These are phyloP conservation scores for Pangasius macronema DNA, from an alignment of 2,797 vertebrate genomes.

Conservation along the genomic window DNA sequence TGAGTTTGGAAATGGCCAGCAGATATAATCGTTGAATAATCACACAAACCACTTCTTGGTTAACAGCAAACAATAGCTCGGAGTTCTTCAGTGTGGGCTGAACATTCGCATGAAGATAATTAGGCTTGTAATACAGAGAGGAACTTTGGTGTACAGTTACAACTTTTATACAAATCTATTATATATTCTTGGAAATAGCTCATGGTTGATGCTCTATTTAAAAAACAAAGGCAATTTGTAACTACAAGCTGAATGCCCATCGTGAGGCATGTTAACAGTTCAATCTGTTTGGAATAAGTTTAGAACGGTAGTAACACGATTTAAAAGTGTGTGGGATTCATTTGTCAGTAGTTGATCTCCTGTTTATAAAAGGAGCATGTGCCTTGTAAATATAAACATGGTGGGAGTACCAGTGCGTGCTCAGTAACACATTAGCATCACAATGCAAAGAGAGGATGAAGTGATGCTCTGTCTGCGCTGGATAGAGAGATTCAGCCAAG, in stretches of 20 bases:
- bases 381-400: conserved; percentile 47
- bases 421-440: conserved; percentile 57
- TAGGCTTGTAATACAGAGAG: conserved; percentile 5
- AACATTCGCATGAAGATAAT: conserved; percentile 43
- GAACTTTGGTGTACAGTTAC: conserved; percentile 16
- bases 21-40: conserved; percentile 43
- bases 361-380: conserved; percentile 5
- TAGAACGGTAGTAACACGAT: background rate
- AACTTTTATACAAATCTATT: conserved; percentile 24
- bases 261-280: background rate
- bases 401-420: conserved; percentile 46
- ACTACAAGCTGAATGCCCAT: background rate
- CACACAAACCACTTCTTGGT: conserved; percentile 35
- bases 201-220: conserved; percentile 1
- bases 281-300: background rate
- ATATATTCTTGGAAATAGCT: conserved; percentile 27
- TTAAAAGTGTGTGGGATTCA: background rate
- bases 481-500: conserved; percentile 62
- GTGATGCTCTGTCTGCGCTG: conserved; percentile 58
- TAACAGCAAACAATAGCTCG: conserved; percentile 31
- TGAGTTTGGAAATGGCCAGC: conserved; percentile 32
- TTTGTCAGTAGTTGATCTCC: background rate
- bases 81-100: conserved; percentile 7
- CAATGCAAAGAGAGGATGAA: conserved; percentile 59
- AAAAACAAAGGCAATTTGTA: background rate